Percentiles rank a stretch among this genome's conserved stretches.
Evolutionary conservation across 2,888 invertebrate species (phyloP).

Genomic region (Matsumyia berberina): DNA sequence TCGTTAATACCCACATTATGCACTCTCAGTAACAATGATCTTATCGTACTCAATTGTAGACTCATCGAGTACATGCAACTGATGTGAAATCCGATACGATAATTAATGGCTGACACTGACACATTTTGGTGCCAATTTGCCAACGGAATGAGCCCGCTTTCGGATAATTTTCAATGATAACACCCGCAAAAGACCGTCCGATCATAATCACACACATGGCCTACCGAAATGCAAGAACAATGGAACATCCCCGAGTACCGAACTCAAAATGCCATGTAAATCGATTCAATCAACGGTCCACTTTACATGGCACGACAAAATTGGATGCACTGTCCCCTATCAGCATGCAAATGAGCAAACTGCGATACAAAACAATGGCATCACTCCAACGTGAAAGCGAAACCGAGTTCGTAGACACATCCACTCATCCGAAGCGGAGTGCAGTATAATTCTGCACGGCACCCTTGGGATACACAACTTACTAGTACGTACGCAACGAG

Average conservation of each 20-base stretch:
- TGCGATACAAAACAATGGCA: not conserved
- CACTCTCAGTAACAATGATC: no score
- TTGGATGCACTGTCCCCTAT: not conserved
- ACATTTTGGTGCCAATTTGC: not conserved
- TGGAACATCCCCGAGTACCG: not conserved
- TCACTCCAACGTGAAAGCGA: not conserved
- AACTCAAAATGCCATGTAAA: not conserved
- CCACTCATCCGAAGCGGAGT: not conserved
- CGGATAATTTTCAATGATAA: not conserved
- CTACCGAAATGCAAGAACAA: not conserved
- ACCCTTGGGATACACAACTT: not conserved
- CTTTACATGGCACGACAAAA: not conserved
- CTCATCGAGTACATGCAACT: not conserved
- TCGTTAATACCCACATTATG: no score
- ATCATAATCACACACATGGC: constrained; percentile 8
- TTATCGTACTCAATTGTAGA: no score
- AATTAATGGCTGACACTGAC: not conserved
- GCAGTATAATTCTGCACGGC: not conserved
- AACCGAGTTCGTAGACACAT: constrained; percentile 25
- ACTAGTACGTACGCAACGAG: not conserved
- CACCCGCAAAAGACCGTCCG: not conserved
- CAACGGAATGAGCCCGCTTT: not conserved
- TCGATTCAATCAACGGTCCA: constrained; percentile 7
- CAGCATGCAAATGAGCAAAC: constrained; percentile 5
- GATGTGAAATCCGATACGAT: not conserved